Evolutionary conservation across 2,797 vertebrate genomes (phyloP).

Genomic region (Anomalospiza imberbis): DNA sequence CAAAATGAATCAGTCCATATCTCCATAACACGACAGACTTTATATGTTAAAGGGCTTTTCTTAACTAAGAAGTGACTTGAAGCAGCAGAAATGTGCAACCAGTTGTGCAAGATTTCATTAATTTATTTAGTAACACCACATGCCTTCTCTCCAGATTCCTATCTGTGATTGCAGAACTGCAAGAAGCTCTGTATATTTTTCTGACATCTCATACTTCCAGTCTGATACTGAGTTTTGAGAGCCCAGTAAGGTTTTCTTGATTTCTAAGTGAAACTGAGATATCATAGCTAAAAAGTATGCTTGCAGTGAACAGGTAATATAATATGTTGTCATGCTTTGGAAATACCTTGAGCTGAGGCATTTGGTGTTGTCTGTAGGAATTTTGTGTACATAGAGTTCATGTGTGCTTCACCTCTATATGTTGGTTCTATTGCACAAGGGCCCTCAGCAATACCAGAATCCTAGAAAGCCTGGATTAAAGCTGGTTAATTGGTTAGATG

Average conservation of each 20-base stretch:
- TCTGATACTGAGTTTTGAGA: background rate
- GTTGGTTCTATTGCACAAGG: background rate
- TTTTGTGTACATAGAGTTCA: accelerated
- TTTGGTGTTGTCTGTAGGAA: background rate
- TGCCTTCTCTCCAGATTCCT: background rate
- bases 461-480: background rate
- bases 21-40: background rate
- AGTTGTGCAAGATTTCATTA: background rate
- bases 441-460: background rate
- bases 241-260: background rate
- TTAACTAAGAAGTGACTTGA: background rate
- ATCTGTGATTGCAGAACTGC: background rate
- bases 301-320: background rate
- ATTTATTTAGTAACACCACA: background rate
- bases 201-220: background rate
- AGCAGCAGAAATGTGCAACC: background rate
- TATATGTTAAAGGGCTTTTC: background rate
- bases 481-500: background rate
- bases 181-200: background rate
- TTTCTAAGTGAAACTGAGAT: background rate
- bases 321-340: background rate
- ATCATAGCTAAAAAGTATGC: background rate
- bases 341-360: background rate
- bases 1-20: background rate
- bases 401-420: background rate